Evolutionary conservation across 1,140 invertebrate genomes (phyloP), one percentile per base, ranked within the genome.

Genomic region (Caenorhabditis briggsae): DNA sequence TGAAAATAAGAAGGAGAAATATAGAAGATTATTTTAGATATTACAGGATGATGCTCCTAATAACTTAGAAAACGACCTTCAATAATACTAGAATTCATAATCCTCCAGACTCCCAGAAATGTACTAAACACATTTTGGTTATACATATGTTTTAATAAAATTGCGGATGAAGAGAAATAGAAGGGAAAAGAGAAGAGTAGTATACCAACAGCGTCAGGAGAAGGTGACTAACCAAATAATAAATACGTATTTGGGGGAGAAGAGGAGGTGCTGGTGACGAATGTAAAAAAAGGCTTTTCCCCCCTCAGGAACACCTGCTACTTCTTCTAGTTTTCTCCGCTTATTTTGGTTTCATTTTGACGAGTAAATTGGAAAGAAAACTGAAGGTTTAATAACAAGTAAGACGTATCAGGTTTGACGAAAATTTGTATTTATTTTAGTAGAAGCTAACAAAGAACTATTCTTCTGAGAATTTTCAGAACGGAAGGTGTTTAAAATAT

Each of bases 171-270:
- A 46, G 18, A 43, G 16, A 74, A 18, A 46, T 41, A 74, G 65
- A n/a, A 5, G 12, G 41, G 46, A n/a, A 5, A 33, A 74, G 41
- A n/a, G 20, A 64, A n/a, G 25, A 25, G 25, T 64, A 65, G 61
- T 74, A 23, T 74, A 48, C 9, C 25, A 65, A 33, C 33, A n/a
- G 65, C 65, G 65, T 74, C 65, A 74, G 65, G 46, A 74, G 65
- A 43, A 46, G 41, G 18, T 74, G 65, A 74, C 65, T 74, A 74
- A 74, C 65, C 65, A 74, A 74, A 74, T 74, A 74, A 74, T n/a
- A 41, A 33, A 33, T 74, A 74, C 12, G 23, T 74, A 65, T 41
- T 25, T 65, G 33, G 23, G 8, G 61, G 33, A 33, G 3, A 3
- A 33, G 23, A 18, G 59, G 25, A 41, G 25, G n/a, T n/a, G 20